These are phyloP conservation scores for Dryococelus australis DNA, from an alignment of 2,888 invertebrate genomes.

Conservation along the genomic window DNA sequence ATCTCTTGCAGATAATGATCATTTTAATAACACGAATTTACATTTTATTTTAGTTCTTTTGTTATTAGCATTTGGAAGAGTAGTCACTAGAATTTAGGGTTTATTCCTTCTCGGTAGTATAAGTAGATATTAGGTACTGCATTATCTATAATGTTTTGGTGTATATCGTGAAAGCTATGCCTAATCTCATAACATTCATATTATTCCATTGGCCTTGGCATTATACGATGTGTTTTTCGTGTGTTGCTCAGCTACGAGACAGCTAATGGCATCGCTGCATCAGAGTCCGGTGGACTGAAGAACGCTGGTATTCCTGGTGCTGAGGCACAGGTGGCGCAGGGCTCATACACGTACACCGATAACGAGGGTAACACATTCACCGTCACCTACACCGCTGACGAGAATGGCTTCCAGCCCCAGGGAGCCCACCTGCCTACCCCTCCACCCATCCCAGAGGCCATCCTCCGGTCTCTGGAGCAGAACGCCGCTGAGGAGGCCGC, in stretches of 20 bases:
- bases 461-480: slow-evolving; percentile 60
- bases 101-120: no score
- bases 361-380: slow-evolving; percentile 70
- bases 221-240: background rate
- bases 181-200: background rate
- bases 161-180: slow-evolving; percentile 13
- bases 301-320: slow-evolving; percentile 69
- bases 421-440: slow-evolving; percentile 46
- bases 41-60: slow-evolving; percentile 46
- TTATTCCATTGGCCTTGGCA: background rate
- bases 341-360: slow-evolving; percentile 75
- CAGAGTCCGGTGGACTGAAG: slow-evolving; percentile 75
- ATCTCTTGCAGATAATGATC: no score
- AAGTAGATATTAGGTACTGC: background rate
- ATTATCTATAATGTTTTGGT: no score
- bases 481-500: slow-evolving; percentile 44
- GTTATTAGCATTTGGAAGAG: slow-evolving; percentile 59
- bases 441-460: slow-evolving; percentile 49
- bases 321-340: slow-evolving; percentile 74
- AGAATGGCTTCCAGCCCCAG: slow-evolving; percentile 49
- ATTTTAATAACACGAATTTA: no score
- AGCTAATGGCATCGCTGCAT: slow-evolving; percentile 74
- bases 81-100: slow-evolving; percentile 33
- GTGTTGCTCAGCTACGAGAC: slow-evolving; percentile 68
- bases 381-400: slow-evolving; percentile 53